Evolutionary conservation across 2,888 invertebrate genomes (phyloP).

Genomic region (Nomada fabriciana): DNA sequence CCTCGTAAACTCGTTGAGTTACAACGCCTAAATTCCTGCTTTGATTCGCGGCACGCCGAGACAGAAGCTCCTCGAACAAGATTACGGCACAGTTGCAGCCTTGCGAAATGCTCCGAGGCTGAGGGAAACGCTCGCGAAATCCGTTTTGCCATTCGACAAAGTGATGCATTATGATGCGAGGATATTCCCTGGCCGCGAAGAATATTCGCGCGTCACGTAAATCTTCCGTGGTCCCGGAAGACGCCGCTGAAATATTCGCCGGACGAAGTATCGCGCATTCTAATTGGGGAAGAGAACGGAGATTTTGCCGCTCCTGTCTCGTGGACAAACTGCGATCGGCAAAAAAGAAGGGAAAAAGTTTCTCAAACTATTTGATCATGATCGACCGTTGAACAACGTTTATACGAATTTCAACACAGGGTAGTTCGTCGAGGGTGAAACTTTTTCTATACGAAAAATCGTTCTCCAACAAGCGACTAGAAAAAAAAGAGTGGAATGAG

Average conservation of each 20-base stretch:
- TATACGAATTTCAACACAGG: conserved; percentile 31
- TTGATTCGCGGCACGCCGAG: conserved; percentile 55
- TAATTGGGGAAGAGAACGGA: conserved; percentile 22
- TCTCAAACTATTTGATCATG: neutral
- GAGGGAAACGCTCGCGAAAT: conserved; percentile 41
- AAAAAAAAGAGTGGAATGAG: conserved; percentile 1
- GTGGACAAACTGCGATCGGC: too few species aligned
- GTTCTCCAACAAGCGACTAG: too few species aligned
- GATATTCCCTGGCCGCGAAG: conserved; percentile 53
- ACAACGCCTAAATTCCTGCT: conserved; percentile 60
- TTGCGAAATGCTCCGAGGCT: conserved; percentile 46
- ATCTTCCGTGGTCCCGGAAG: conserved; percentile 46
- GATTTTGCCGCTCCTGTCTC: neutral
- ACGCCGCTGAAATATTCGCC: conserved; percentile 53
- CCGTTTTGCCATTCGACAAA: conserved; percentile 62
- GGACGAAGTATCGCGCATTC: conserved; percentile 42
- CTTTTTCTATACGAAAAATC: conserved; percentile 33
- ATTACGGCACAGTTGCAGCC: conserved; percentile 59
- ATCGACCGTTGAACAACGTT: conserved; percentile 7
- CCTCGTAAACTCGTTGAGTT: conserved; percentile 48
- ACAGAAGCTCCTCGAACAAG: conserved; percentile 49
- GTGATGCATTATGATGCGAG: conserved; percentile 63
- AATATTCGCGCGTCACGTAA: conserved; percentile 59
- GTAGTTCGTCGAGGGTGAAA: conserved; percentile 18
- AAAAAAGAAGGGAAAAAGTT: neutral